Evolutionary conservation across 2,888 invertebrate genomes (phyloP), one percentile per base, ranked within the genome.

Genomic region (Tachina lurida): DNA sequence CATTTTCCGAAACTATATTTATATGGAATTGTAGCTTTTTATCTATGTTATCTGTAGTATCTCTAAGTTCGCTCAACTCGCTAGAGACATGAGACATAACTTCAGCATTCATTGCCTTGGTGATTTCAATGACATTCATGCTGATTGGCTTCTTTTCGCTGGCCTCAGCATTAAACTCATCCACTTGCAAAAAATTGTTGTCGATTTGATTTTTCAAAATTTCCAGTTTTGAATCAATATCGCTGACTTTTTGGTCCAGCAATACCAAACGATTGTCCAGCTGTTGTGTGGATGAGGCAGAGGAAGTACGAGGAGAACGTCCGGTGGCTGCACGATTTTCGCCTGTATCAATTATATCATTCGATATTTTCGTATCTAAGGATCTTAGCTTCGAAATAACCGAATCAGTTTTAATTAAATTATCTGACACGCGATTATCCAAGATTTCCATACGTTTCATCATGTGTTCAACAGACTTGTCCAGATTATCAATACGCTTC

Each of bases 71-170:
- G 87, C 96, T 96, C 67, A 97, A 94, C 93, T 97, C 96, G 91
- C 96, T 95, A n/a, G 96, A 95, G 43, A 97, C 95, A 92, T 96
- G 96, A 89, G 95, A 95, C 91, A 97, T 95, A 47, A 96, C 95
- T 93, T 97, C 97, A 39, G 95, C 94, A 91, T 96, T 97, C 90
- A 97, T 94, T n/a, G 96, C 95, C 93, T 97, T 97, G 3, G 96
- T 96, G 83, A 96, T 96, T 93, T 97, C 97, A 74, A 96, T 94
- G 15, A 96, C 95, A 91, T 96, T 97, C 94, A 97, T 95, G 91
- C 96, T 96, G 67, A 97, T 95, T 2, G 97, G 96, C 90, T 97
- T 97, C 93, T 96, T 97, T 92, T 97, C 97, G 89, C 97, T 97
- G 0, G 97, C 97, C 92, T 97, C 97, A 1, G 96, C 97, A 90